These are phyloP conservation scores for Oophaga pumilio DNA, from an alignment of 2,113 vertebrate species.

Conservation along the genomic window DNA sequence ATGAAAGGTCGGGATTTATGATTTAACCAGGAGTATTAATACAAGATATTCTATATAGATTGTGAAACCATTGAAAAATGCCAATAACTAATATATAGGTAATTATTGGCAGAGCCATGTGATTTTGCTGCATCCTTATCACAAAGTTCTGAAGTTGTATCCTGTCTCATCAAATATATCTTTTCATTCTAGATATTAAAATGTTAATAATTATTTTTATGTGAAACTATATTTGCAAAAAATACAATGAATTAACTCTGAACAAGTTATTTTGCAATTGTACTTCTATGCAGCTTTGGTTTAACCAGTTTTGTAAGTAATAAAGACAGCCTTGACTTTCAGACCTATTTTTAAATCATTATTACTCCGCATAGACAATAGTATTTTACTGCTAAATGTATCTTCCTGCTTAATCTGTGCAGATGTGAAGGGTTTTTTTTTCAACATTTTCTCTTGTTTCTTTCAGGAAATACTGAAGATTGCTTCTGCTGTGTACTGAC, in stretches of 20 bases:
- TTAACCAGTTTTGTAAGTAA: background rate
- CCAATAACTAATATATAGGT: too few species aligned
- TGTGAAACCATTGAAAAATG: too few species aligned
- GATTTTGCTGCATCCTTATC: too few species aligned
- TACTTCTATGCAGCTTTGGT: background rate
- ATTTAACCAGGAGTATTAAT: too few species aligned
- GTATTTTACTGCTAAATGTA: background rate
- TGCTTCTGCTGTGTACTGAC: background rate
- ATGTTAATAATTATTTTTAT: too few species aligned
- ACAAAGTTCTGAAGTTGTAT: too few species aligned
- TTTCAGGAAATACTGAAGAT: background rate
- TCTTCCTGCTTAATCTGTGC: background rate
- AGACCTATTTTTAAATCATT: background rate
- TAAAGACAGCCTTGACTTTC: background rate
- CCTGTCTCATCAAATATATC: too few species aligned
- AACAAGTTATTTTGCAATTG: background rate
- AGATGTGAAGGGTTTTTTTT: background rate
- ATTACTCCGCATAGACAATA: background rate
- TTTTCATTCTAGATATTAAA: too few species aligned
- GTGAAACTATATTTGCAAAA: too few species aligned
- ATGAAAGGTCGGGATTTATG: too few species aligned
- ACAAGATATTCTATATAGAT: too few species aligned
- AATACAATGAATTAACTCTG: background rate
- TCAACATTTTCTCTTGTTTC: background rate
- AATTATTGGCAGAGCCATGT: too few species aligned